These are phyloP conservation scores for Ceratoteleas bidentatus DNA, from an alignment of 1,140 invertebrate species.

Conservation along the genomic window DNA sequence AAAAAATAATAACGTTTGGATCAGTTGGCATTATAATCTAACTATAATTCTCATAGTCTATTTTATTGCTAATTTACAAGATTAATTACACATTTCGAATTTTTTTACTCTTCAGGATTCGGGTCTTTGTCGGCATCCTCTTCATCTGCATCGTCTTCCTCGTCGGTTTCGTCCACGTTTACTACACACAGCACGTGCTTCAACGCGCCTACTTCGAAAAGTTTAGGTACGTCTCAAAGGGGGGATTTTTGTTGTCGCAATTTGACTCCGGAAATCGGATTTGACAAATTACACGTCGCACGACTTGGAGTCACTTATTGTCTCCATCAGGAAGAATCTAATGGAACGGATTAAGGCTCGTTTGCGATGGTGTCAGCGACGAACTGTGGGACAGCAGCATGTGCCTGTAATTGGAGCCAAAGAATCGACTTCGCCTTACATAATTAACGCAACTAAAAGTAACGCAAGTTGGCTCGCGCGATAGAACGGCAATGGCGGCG, in stretches of 20 bases:
- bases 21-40: too few species aligned
- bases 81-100: too few species aligned
- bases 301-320: constrained; percentile 51
- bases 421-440: constrained; percentile 31
- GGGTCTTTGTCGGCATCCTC: too few species aligned
- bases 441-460: constrained; percentile 26
- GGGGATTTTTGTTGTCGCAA: neutral
- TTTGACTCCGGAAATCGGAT: constrained; percentile 32
- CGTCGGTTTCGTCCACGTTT: too few species aligned
- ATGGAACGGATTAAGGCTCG: constrained; percentile 69
- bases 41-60: too few species aligned
- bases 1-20: too few species aligned
- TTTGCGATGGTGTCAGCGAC: too few species aligned
- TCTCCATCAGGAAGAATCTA: constrained; percentile 69
- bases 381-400: constrained; percentile 33
- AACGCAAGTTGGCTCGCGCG: constrained; percentile 5
- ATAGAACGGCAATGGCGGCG: neutral
- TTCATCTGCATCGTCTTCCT: too few species aligned
- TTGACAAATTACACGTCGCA: constrained; percentile 45
- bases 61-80: too few species aligned
- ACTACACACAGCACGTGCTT: constrained; percentile 90
- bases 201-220: constrained; percentile 91
- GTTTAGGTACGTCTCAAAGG: constrained; percentile 81
- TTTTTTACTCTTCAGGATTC: too few species aligned
- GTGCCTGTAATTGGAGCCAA: constrained; percentile 24